Base-by-base conservation (phyloP, 2,797 vertebrate species). In the Chiroxiphia lanceolata region DNA sequence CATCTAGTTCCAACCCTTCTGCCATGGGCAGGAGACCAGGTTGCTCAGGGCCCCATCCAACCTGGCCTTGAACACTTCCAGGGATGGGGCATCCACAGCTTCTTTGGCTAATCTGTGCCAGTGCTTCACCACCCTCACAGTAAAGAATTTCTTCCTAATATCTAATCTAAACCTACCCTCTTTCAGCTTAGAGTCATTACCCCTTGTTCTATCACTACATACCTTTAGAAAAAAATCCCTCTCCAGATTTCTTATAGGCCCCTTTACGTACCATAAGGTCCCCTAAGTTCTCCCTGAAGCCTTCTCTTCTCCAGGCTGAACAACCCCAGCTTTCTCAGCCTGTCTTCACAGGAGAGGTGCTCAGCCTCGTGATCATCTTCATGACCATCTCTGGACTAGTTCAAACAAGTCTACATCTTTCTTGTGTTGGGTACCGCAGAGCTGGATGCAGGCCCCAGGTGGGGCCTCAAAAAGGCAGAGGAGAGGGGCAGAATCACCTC, bases 361-460 rank as follows among this genome's bases (percentile, higher is more conserved):
- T 51, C 59, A n/a, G 26, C 14, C 20, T 22, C 4, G 20, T 38
- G 5, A 4, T 65, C 19, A 13, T 68, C 34, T n/a, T 57, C 1
- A 5, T 65, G 17, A 38, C 18, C 56, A 48, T 26, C 15, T 48
- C 47, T 48, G 54, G 26, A 27, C 21, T 8, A 3, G 2, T 21
- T 65, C 17, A 51, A 31, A 19, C 12, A 40, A 5, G 4, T 31
- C 10, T n/a, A 45, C 2, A 1, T 51, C n/a, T 22, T 56, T 51
- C 23, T 27, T 31, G 6, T 31, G 13, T 31, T 45, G 51, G 15
- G 26, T 22, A 42, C 1, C 3, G n/a, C 38, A 71, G 19, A 47
- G 29, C 14, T n/a, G 57, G 63, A 64, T 2, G 2, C 20, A 70
- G 38, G n/a, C n/a, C n/a, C 0, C 1, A 2, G 51, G 11, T 26